Evolutionary conservation across 1,140 invertebrate genomes (phyloP).

Genomic region (Bradysia coprophila): DNA sequence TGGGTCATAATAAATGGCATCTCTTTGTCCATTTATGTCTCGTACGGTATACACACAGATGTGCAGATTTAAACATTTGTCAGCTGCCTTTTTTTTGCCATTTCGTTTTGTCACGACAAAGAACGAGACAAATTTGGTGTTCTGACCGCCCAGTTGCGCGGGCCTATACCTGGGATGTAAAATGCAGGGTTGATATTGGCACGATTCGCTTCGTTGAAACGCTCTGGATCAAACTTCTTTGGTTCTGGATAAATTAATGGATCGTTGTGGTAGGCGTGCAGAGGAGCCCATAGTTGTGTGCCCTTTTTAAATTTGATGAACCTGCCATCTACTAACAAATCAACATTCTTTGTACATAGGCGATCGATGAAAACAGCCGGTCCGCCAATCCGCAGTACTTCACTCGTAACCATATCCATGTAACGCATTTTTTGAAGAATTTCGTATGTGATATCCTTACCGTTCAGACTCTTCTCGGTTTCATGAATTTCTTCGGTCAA

Average conservation of each 20-base stretch:
- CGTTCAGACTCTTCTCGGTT: conserved; percentile 2
- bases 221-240: conserved; percentile 29
- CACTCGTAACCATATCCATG: conserved; percentile 20
- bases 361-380: conserved; percentile 30
- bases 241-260: conserved; percentile 29
- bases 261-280: conserved; percentile 28
- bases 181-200: conserved; percentile 17
- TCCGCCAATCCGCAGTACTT: conserved; percentile 34
- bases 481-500: conserved; percentile 21
- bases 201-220: conserved; percentile 29
- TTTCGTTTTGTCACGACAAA: no score
- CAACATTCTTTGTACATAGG: conserved; percentile 14
- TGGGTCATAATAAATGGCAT: no score
- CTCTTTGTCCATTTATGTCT: no score
- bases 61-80: no score
- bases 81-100: no score
- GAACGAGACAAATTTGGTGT: no score
- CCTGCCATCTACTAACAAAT: neutral
- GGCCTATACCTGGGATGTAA: conserved; percentile 31
- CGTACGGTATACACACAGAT: no score
- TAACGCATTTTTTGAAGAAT: conserved; percentile 20
- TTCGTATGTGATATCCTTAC: conserved; percentile 14
- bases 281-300: conserved; percentile 13
- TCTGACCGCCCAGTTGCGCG: conserved; percentile 28
- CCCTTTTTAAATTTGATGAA: conserved; percentile 10